phyloP scores from a whole-genome alignment of 1,140 invertebrate genomes.

The Oryzaephilus surinamensis region DNA sequence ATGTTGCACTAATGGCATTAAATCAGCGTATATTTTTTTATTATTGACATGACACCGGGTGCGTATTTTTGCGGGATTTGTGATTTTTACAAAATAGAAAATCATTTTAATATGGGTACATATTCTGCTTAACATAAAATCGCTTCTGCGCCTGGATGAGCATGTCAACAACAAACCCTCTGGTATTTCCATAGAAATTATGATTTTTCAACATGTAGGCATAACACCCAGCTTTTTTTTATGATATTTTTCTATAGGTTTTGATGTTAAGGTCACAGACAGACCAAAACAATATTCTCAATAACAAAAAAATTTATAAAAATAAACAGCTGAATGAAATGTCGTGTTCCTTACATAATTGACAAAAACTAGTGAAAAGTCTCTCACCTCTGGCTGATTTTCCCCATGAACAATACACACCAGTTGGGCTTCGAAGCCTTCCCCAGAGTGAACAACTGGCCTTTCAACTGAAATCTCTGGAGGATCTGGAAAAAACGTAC shows the following conservation, averaged over 20 bases:
- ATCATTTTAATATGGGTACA: slow-evolving; percentile 15
- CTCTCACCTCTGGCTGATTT: slow-evolving; percentile 49
- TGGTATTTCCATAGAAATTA: slow-evolving; percentile 14
- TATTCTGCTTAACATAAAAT: slow-evolving; percentile 12
- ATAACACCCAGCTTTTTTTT: no score
- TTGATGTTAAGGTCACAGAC: slow-evolving; percentile 5
- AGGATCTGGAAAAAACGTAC: slow-evolving; percentile 32
- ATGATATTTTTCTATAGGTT: no score
- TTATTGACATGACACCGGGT: no score
- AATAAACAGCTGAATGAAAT: not conserved
- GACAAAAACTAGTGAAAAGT: no score
- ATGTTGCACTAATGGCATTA: no score
- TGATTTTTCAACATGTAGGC: slow-evolving; percentile 9
- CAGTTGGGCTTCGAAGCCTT: slow-evolving; percentile 53
- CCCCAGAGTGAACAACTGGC: slow-evolving; percentile 51
- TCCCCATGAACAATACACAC: slow-evolving; percentile 58
- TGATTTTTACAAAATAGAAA: slow-evolving; percentile 12
- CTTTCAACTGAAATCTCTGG: slow-evolving; percentile 55
- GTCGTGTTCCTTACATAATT: not conserved
- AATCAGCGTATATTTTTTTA: no score
- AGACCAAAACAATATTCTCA: no score
- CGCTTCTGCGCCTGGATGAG: slow-evolving; percentile 10
- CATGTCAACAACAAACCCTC: slow-evolving; percentile 9
- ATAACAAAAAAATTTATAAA: not conserved
- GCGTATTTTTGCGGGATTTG: slow-evolving; percentile 3